Conservation (phyloP, 2,888 invertebrate species). For the Eumerus sabulonum region DNA sequence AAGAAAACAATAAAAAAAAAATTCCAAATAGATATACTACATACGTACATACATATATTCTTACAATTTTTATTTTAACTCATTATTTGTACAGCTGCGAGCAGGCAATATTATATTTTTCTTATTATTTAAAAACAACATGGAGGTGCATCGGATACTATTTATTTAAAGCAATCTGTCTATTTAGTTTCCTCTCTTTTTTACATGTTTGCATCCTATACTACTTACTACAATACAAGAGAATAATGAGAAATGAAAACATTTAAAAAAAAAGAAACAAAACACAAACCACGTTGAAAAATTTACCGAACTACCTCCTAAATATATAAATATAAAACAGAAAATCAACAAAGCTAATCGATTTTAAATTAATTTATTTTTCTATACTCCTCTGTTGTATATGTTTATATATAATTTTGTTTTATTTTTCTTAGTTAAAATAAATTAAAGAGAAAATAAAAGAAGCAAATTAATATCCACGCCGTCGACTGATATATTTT, state of each 20-base stretch:
- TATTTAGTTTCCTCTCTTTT: constrained; percentile 5
- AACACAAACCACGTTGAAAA: constrained; percentile 53
- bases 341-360: constrained; percentile 18
- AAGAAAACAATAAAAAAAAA: constrained; percentile 25
- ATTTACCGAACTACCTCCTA: constrained; percentile 67
- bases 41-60: constrained; percentile 28
- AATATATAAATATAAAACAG: constrained; percentile 24
- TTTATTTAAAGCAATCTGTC: constrained; percentile 3
- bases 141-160: constrained; percentile 65
- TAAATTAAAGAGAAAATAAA: constrained; percentile 14
- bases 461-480: constrained; percentile 60
- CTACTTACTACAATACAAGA: neutral
- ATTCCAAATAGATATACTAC: constrained; percentile 6
- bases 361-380: constrained; percentile 31
- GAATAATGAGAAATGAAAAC: no score
- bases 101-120: constrained; percentile 3
- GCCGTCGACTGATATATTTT: constrained; percentile 77
- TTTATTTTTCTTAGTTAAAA: constrained; percentile 23
- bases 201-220: constrained; percentile 22
- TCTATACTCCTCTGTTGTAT: constrained; percentile 6
- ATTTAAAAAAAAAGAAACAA: constrained; percentile 24
- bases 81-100: neutral
- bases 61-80: constrained; percentile 26
- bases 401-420: constrained; percentile 1
- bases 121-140: constrained; percentile 22